Base-by-base conservation (phyloP, 2,888 invertebrate species). In the Caenorhabditis sp. region DNA sequence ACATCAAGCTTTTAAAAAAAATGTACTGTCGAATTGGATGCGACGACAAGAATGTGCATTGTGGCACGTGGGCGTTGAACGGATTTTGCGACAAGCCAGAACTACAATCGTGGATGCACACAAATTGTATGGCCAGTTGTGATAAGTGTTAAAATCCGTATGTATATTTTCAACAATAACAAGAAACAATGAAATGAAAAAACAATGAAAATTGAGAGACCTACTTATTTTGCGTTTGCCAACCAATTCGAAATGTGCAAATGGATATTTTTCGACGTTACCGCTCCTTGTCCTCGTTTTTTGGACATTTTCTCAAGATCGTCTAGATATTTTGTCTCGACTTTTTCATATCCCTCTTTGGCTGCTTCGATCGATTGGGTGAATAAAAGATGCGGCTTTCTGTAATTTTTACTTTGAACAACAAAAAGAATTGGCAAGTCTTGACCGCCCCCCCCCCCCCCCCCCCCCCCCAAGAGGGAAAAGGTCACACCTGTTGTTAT, bases 51-150 rank as follows among this genome's bases (percentile, higher is more conserved):
- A 83, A 84, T 66, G 79, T 86, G 24, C 85, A 85, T 62, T 86
- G 86, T 58, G 86, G 86, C 5, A 79, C 81, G n/a, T 86, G 86
- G 86, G 82, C 84, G n/a, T 69, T 79, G 12, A 70, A 76, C 24
- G 77, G 78, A n/a, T 72, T 81, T 21, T 85, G 85, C 62, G 72
- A 64, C 8, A 55, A 70, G n/a, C 57, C 76, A 58, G 58, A 64
- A n/a, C 75, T 83, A 43, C 66, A 65, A 36, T 75, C 68, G 12
- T 86, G 82, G 81, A 81, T 86, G 74, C 36, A 66, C 12, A 68
- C 66, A 10, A 86, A 86, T 59, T 86, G 86, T 63, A 75, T 79
- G 66, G 85, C 84, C 55, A 84, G 83, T 53, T 86, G 85, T 70
- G 66, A 71, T 63, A 71, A 71, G 51, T 71, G 70, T 51, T 71